Conservation (phyloP, 1,140 invertebrate genomes). For the Lasaia peninsularis region DNA sequence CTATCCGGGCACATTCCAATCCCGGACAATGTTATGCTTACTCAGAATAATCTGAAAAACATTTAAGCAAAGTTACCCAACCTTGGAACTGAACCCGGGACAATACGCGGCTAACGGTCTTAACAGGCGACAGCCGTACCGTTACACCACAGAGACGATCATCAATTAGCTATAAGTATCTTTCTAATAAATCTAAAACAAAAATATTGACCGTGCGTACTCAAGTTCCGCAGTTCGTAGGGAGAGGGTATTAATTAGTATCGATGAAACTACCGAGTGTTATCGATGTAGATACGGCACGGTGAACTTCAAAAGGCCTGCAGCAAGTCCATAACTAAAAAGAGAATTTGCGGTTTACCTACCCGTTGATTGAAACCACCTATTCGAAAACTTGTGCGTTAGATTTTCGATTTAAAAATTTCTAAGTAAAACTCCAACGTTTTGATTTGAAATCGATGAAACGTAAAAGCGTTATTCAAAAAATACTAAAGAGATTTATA, state of each 20-base stretch:
- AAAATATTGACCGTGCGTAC: neutral
- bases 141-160: too few relatives aligned
- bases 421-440: neutral
- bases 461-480: too few relatives aligned
- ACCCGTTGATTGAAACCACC: neutral
- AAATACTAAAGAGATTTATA: too few relatives aligned
- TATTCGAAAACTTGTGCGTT: neutral
- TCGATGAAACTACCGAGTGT: constrained; percentile 26
- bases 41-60: too few relatives aligned
- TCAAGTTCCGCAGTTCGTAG: neutral
- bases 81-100: too few relatives aligned
- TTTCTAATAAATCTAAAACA: neutral
- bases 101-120: too few relatives aligned
- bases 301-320: constrained; percentile 32
- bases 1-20: too few relatives aligned
- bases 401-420: neutral
- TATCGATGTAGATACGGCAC: constrained; percentile 34
- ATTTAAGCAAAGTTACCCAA: too few relatives aligned
- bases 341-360: constrained; percentile 15
- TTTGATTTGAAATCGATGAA: too few relatives aligned
- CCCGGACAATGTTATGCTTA: too few relatives aligned
- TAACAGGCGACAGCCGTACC: too few relatives aligned
- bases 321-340: constrained; percentile 17
- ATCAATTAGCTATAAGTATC: too few relatives aligned
- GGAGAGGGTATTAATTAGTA: constrained; percentile 32